Conservation (phyloP, 2,888 invertebrate genomes). For the Oscheius onirici region DNA sequence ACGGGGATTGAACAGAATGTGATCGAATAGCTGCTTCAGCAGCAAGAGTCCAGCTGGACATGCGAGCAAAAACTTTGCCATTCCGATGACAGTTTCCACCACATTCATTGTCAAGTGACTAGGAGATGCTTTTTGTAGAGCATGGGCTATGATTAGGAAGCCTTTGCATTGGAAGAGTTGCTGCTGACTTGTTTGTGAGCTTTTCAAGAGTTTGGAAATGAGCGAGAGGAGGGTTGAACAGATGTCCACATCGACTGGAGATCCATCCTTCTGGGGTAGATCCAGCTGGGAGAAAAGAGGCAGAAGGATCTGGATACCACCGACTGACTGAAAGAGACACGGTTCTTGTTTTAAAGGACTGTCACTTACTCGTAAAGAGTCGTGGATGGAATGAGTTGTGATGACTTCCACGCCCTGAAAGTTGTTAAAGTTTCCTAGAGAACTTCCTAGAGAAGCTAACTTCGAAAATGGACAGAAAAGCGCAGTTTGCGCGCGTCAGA, state of each 20-base stretch:
- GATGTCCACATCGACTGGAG: conserved; percentile 72
- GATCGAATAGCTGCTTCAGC: conserved; percentile 89
- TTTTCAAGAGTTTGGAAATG: conserved; percentile 95
- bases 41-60: conserved; percentile 68
- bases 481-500: no score
- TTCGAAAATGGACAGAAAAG: no score
- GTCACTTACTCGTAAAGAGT: conserved; percentile 76
- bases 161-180: conserved; percentile 99
- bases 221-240: conserved; percentile 91
- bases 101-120: conserved; percentile 65
- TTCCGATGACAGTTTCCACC: conserved; percentile 62
- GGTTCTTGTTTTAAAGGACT: no score
- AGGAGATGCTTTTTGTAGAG: conserved; percentile 60
- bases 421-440: neutral
- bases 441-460: no score
- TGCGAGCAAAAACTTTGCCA: conserved; percentile 72
- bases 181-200: conserved; percentile 95
- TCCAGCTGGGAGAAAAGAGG: conserved; percentile 97
- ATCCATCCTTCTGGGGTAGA: conserved; percentile 76
- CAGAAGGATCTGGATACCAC: conserved; percentile 90
- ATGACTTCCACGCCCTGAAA: conserved; percentile 97
- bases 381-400: conserved; percentile 78
- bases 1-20: conserved; percentile 98
- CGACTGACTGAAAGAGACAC: conserved; percentile 95
- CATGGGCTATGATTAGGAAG: conserved; percentile 91